phyloP scores from a whole-genome alignment of 1,140 invertebrate species.

The Polyergus mexicanus region DNA sequence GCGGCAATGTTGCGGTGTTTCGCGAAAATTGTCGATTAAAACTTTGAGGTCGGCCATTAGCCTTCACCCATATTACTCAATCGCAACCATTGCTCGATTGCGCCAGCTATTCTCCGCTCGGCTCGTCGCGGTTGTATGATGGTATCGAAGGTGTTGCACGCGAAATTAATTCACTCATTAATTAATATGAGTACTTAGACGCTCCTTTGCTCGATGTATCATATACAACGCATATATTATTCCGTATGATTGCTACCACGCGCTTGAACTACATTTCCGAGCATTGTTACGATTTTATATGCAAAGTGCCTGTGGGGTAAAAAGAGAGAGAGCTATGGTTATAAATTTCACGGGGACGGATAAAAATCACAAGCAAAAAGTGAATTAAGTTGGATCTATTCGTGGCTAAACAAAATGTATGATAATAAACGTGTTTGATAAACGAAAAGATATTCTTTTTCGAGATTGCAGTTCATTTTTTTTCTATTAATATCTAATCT shows the following conservation, averaged over 20 bases:
- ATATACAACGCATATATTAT: conserved; percentile 28
- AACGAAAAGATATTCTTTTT: conserved; percentile 2
- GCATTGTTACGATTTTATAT: conserved; percentile 13
- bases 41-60: conserved; percentile 81
- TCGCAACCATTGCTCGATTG: conserved; percentile 65
- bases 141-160: conserved; percentile 60
- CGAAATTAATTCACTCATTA: conserved; percentile 68
- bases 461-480: conserved; percentile 2
- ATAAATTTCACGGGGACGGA: conserved; percentile 41
- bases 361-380: conserved; percentile 36
- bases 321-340: conserved; percentile 5
- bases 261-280: conserved; percentile 34
- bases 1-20: conserved; percentile 55
- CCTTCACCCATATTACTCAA: conserved; percentile 80
- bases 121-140: conserved; percentile 13
- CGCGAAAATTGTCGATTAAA: conserved; percentile 79
- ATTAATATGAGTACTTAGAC: conserved; percentile 57
- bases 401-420: background rate
- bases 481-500: conserved; percentile 18
- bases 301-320: background rate
- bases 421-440: conserved; percentile 36
- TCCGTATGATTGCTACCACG: conserved; percentile 18
- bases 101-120: conserved; percentile 61
- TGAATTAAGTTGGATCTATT: conserved; percentile 26
- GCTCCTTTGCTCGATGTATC: conserved; percentile 6